These are phyloP conservation scores for Euthynnus affinis DNA, from an alignment of 2,797 vertebrate species.

Conservation along the genomic window DNA sequence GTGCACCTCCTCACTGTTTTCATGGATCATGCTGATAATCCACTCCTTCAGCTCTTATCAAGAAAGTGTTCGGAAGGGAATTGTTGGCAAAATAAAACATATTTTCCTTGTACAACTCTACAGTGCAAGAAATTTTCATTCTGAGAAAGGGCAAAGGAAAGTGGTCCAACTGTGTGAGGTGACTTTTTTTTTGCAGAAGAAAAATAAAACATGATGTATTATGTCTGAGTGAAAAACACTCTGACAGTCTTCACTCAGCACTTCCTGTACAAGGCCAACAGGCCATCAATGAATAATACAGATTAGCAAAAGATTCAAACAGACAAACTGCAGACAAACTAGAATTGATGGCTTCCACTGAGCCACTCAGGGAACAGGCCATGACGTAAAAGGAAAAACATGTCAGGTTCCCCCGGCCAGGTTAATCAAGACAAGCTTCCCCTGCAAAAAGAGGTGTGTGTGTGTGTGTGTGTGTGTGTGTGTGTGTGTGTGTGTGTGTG, in stretches of 20 bases:
- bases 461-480: constrained; percentile 40
- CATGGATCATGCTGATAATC: constrained; percentile 47
- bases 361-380: constrained; percentile 67
- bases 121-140: constrained; percentile 2
- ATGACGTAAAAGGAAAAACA: constrained; percentile 84
- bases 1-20: constrained; percentile 44
- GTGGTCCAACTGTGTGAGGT: constrained; percentile 14
- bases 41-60: constrained; percentile 35
- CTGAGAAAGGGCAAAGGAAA: neutral
- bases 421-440: constrained; percentile 85
- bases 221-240: constrained; percentile 36
- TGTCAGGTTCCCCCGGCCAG: constrained; percentile 69
- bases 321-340: constrained; percentile 82
- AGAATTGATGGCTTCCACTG: constrained; percentile 83
- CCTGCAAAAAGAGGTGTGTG: constrained; percentile 51
- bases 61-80: constrained; percentile 13
- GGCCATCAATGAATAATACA: constrained; percentile 69
- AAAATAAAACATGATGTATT: constrained; percentile 46
- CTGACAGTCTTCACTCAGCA: constrained; percentile 66
- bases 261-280: constrained; percentile 52
- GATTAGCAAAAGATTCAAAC: constrained; percentile 74
- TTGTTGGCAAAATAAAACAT: neutral
- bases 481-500: constrained; percentile 51
- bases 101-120: neutral
- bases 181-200: constrained; percentile 2